Base-by-base conservation (phyloP, 2,888 invertebrate species). In the Cyclophora albipunctata region DNA sequence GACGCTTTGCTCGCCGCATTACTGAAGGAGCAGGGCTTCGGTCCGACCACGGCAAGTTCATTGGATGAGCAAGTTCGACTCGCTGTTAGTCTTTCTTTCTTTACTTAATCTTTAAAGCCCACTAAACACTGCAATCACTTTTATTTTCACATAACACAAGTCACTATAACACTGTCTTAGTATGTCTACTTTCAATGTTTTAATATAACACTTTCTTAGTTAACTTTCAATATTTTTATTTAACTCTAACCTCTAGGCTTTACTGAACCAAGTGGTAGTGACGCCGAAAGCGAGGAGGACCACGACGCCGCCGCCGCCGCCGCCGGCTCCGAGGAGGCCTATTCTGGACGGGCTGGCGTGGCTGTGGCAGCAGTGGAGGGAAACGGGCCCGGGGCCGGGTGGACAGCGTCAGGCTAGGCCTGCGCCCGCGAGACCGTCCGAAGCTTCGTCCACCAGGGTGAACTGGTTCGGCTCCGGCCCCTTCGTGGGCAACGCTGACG, bases 1-100 rank as follows among this genome's bases (percentile, higher is more conserved):
- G 93, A 93, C 55, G 93, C 93, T 1, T 79, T 94, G 55, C 83
- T 94, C 34, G 93, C 93, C 0, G 92, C 93, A 3, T 77, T 93
- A 49, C 79, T 94, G 46, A 93, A 93, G 78, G 91, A 93, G 64
- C 91, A 93, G 69, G 93, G 93, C 42, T 93, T 94, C 62, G 93
- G 92, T 52, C 93, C 94, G 3, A 89, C 91, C n/a, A 92, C 92
- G 54, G 92, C 93, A 62, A 91, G 90, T 78, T 85, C 89, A 50
- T 78, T 91, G 67, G 89, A 90, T 64, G 90, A 91, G 64, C 91
- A 91, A 78, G 77, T 91, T 50, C 84, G 88, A 72, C 83, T 88
- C 53, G 84, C 90, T 72, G 91, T 91, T 78, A 89, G 90, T 89
- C 61, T 69, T 69, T 66, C 59, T 63, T 60, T 60, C 50, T 62